Percentiles rank a stretch among this genome's conserved stretches.
phyloP scores from a whole-genome alignment of 2,888 invertebrate species.

The Lasioglossum leucozonium region DNA sequence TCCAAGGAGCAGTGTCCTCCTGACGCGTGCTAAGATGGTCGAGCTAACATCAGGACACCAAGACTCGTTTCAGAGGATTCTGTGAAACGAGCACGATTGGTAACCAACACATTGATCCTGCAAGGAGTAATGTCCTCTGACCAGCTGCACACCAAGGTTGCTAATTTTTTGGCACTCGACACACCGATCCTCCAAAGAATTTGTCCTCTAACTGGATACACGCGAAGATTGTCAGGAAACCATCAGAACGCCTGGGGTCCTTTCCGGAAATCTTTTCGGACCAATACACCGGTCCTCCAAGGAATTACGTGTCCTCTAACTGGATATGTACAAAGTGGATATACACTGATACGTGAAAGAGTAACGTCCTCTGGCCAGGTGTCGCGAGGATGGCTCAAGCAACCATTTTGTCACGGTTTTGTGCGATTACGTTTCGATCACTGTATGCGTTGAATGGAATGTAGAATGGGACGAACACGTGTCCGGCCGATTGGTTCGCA shows the following conservation, averaged over 20 bases:
- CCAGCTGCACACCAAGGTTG: background rate
- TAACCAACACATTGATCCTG: background rate
- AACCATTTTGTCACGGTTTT: background rate
- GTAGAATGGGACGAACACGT: constrained; percentile 41
- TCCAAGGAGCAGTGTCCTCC: background rate
- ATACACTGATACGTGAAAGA: background rate
- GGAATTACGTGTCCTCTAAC: background rate
- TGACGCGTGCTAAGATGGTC: background rate
- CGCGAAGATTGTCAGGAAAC: background rate
- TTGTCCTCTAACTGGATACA: background rate
- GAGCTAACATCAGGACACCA: background rate
- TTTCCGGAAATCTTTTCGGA: background rate
- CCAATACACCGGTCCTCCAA: background rate
- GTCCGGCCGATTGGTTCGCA: constrained; percentile 16
- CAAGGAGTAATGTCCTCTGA: no score
- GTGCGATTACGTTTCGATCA: background rate
- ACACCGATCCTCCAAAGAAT: background rate
- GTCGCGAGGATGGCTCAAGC: background rate
- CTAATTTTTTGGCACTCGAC: background rate
- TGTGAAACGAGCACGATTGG: no score
- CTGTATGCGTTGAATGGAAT: background rate
- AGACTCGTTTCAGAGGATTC: background rate
- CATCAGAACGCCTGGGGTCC: background rate
- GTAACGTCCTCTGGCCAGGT: background rate
- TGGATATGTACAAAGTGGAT: background rate